phyloP scores from a whole-genome alignment of 2,797 vertebrate species.

The Dicrostonyx torquatus region DNA sequence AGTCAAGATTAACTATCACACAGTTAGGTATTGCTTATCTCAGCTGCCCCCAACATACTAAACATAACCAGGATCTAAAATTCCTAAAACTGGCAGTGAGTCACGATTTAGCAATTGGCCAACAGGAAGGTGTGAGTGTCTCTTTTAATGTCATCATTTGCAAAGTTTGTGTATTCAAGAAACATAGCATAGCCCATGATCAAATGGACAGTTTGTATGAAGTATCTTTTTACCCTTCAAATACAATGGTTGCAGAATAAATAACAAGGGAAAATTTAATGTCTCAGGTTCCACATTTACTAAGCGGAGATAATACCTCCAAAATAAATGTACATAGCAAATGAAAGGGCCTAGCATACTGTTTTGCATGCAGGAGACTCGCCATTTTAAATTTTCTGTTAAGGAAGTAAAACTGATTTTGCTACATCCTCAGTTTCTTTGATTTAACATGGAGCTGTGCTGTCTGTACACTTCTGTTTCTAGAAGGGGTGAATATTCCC shows the following conservation, averaged over 20 bases:
- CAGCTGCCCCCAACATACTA: not conserved
- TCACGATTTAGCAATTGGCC: not conserved
- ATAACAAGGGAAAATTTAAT: not conserved
- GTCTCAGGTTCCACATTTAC: conserved; percentile 9
- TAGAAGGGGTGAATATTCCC: not conserved
- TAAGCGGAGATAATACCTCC: not conserved
- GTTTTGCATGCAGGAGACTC: not conserved
- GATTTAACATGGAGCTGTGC: not conserved
- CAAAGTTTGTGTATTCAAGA: not conserved
- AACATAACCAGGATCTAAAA: not conserved
- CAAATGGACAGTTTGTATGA: not conserved
- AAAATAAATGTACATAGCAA: not conserved
- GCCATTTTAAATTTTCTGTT: conserved; percentile 20
- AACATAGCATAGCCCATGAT: not conserved
- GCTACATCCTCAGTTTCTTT: not conserved
- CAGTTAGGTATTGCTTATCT: not conserved
- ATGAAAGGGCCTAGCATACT: no score
- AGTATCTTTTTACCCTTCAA: not conserved
- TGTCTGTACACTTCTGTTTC: not conserved
- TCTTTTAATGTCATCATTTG: not conserved
- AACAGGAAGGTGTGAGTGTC: not conserved
- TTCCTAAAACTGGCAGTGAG: not conserved
- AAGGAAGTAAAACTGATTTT: conserved; percentile 44
- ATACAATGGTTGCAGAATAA: conserved; percentile 9
- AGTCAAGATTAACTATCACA: not conserved